Percentiles rank a stretch among this genome's conserved stretches.
phyloP scores from a whole-genome alignment of 1,140 invertebrate species.

The Polypedilum vanderplanki region DNA sequence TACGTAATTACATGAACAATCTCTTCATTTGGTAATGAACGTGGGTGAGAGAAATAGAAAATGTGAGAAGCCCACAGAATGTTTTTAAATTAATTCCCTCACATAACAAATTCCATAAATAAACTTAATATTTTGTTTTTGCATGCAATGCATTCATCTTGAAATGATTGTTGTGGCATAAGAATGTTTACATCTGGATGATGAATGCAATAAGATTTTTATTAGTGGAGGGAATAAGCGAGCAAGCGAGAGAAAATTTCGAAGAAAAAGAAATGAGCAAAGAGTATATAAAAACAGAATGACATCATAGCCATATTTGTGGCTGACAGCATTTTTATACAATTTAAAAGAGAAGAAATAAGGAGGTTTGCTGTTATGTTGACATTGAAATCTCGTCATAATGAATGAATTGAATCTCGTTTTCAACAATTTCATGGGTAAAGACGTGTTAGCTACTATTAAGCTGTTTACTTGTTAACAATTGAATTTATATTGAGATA shows the following conservation, averaged over 20 bases:
- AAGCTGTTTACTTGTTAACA: background rate
- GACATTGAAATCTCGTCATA: conserved; percentile 5
- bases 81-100: background rate
- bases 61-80: conserved; percentile 1
- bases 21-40: background rate
- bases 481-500: no score
- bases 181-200: background rate
- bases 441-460: background rate
- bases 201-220: background rate
- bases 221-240: background rate
- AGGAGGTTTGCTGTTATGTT: background rate
- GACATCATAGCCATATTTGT: conserved; percentile 15
- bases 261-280: background rate
- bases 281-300: background rate
- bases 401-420: background rate
- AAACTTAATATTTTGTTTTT: background rate
- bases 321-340: background rate
- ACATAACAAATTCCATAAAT: background rate
- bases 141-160: background rate
- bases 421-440: background rate
- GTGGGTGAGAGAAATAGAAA: background rate
- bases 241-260: no score
- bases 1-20: no score
- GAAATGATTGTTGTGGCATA: background rate
- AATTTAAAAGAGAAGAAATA: background rate